Conservation (phyloP, 2,797 vertebrate genomes). For the Helicolenus hilgendorfi region DNA sequence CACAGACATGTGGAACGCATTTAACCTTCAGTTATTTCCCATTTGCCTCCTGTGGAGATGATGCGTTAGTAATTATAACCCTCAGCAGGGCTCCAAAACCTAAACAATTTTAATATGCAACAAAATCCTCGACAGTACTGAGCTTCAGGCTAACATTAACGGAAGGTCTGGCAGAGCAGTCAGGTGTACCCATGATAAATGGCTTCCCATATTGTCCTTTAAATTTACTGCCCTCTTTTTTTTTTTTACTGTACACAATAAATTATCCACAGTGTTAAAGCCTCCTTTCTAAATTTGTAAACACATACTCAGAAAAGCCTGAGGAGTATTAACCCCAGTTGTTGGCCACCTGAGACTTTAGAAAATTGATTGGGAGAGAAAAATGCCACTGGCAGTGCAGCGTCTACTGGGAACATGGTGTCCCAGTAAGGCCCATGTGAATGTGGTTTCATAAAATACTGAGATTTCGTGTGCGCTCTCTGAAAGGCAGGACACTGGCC, state of each 20-base stretch:
- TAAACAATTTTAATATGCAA: conserved; percentile 70
- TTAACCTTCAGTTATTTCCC: conserved; percentile 74
- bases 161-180: conserved; percentile 59
- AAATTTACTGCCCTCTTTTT: conserved; percentile 61
- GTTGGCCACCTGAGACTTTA: conserved; percentile 53
- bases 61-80: conserved; percentile 79
- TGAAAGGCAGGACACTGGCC: conserved; percentile 18
- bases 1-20: conserved; percentile 62
- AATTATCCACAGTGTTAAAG: conserved; percentile 54
- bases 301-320: conserved; percentile 46
- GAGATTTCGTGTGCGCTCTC: conserved; percentile 3
- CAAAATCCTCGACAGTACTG: conserved; percentile 50
- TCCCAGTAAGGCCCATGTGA: conserved; percentile 48
- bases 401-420: conserved; percentile 26
- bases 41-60: conserved; percentile 74
- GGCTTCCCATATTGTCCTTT: conserved; percentile 64
- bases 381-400: conserved; percentile 27
- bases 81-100: conserved; percentile 59
- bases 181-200: conserved; percentile 76
- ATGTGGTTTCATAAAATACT: conserved; percentile 18
- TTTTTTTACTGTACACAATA: conserved; percentile 68
- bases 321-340: conserved; percentile 53
- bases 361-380: conserved; percentile 62
- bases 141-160: conserved; percentile 69
- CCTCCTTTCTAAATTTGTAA: conserved; percentile 66